phyloP scores from a whole-genome alignment of 2,888 invertebrate species.

The Drosophila anomalipes region DNA sequence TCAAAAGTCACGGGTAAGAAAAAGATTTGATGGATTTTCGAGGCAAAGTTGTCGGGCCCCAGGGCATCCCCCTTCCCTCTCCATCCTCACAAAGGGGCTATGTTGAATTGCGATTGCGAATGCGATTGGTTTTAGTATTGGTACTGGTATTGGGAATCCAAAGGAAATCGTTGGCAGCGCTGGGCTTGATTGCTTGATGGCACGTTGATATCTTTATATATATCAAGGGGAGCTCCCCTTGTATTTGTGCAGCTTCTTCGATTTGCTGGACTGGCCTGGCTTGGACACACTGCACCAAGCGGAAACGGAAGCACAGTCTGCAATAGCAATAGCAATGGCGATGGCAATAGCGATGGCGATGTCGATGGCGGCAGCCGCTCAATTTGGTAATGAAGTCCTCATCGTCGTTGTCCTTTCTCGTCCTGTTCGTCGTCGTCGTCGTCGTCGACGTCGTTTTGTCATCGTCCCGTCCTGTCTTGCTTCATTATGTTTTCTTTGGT shows the following conservation, averaged over 20 bases:
- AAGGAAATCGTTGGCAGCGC: constrained; percentile 68
- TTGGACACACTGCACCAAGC: constrained; percentile 55
- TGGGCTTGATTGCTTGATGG: constrained; percentile 74
- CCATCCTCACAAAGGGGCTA: no score
- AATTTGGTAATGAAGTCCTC: constrained; percentile 80
- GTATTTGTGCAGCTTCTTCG: constrained; percentile 75
- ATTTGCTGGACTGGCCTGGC: constrained; percentile 51
- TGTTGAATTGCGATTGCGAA: constrained; percentile 16
- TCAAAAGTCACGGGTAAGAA: constrained; percentile 70
- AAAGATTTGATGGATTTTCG: constrained; percentile 74
- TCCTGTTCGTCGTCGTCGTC: constrained; percentile 46
- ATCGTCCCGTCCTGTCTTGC: constrained; percentile 36
- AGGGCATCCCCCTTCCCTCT: constrained; percentile 21
- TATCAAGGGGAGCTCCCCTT: constrained; percentile 12
- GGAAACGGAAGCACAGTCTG: constrained; percentile 74
- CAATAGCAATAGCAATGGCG: constrained; percentile 53
- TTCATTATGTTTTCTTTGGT: constrained; percentile 76
- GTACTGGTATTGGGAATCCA: constrained; percentile 49
- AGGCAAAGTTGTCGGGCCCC: constrained; percentile 57
- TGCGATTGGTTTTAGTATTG: constrained; percentile 25
- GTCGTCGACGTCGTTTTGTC: constrained; percentile 24
- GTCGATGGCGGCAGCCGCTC: constrained; percentile 66
- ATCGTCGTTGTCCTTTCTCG: constrained; percentile 37
- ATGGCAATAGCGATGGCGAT: constrained; percentile 32
- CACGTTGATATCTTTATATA: constrained; percentile 74